These are phyloP conservation scores for Drosophila koepferae DNA, from an alignment of 2,888 invertebrate species.

Conservation along the genomic window DNA sequence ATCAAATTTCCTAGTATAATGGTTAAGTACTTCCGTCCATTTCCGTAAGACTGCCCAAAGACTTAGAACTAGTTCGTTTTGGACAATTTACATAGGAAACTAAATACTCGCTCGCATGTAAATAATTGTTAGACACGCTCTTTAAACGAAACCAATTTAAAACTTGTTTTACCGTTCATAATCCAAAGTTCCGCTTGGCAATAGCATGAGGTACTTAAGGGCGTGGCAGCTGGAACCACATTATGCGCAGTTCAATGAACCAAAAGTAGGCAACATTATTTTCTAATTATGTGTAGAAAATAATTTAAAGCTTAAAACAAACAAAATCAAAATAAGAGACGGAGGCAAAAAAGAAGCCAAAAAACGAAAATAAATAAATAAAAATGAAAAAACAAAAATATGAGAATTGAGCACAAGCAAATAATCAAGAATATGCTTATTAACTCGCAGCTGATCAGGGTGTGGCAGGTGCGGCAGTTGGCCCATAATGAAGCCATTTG, in stretches of 20 bases:
- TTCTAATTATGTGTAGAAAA: conserved; percentile 69
- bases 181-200: conserved; percentile 17
- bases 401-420: conserved; percentile 60
- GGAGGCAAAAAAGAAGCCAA: conserved; percentile 14
- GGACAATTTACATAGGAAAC: neutral
- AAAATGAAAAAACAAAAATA: conserved; percentile 16
- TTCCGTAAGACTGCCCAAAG: neutral
- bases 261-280: conserved; percentile 79
- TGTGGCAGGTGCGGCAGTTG: conserved; percentile 49
- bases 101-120: neutral
- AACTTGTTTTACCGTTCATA: conserved; percentile 17
- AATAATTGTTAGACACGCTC: neutral
- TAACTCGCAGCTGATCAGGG: conserved; percentile 46
- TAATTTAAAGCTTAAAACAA: conserved; percentile 69
- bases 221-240: conserved; percentile 50
- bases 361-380: neutral
- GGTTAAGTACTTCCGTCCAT: neutral
- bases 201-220: conserved; percentile 21
- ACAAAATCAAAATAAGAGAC: conserved; percentile 36
- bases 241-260: conserved; percentile 72
- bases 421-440: conserved; percentile 50
- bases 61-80: neutral
- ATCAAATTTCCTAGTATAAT: too few relatives aligned
- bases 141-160: conserved; percentile 1
- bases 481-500: conserved; percentile 63